phyloP scores from a whole-genome alignment of 2,113 vertebrate genomes.

The Capreolus pygargus region DNA sequence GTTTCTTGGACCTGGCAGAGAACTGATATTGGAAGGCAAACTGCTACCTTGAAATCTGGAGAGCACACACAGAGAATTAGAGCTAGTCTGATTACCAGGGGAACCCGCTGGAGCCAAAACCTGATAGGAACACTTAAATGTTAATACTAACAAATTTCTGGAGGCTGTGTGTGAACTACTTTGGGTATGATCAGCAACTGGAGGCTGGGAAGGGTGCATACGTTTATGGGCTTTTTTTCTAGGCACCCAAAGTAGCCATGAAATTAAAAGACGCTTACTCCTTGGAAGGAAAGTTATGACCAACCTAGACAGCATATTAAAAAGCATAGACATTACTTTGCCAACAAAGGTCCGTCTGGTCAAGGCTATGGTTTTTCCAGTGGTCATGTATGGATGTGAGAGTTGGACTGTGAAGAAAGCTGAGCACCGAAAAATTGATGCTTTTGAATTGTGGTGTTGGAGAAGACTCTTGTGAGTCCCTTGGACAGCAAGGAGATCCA shows the following conservation, averaged over 20 bases:
- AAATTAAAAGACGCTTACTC: too few relatives aligned
- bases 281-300: too few relatives aligned
- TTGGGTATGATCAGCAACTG: neutral
- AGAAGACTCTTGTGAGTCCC: too few relatives aligned
- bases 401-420: too few relatives aligned
- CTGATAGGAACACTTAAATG: neutral
- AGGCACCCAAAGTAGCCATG: neutral
- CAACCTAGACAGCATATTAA: too few relatives aligned
- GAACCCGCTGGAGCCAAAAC: neutral
- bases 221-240: neutral
- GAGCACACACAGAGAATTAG: neutral
- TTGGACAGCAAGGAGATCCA: too few relatives aligned
- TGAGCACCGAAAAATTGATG: too few relatives aligned
- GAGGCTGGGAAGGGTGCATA: fast-evolving
- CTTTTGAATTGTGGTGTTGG: too few relatives aligned
- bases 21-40: neutral
- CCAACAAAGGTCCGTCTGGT: too few relatives aligned
- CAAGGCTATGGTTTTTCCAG: too few relatives aligned
- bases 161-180: neutral
- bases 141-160: neutral
- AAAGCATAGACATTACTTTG: too few relatives aligned
- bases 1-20: neutral
- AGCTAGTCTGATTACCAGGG: neutral
- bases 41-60: neutral
- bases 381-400: too few relatives aligned